Percentiles rank a stretch among this genome's conserved stretches.
phyloP scores from a whole-genome alignment of 1,140 invertebrate species.

The Bombus soroeensis region DNA sequence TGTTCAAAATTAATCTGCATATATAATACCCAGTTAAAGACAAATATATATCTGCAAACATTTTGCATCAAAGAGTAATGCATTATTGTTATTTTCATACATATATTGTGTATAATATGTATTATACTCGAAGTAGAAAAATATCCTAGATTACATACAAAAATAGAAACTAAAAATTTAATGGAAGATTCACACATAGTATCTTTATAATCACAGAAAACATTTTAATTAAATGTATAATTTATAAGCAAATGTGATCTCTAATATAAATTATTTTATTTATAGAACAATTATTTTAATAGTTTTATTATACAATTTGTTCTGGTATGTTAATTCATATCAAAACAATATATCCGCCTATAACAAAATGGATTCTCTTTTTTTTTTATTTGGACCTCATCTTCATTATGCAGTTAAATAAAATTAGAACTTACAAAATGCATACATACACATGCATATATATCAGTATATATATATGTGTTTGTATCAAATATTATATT shows the following conservation, averaged over 20 bases:
- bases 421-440: conserved; percentile 44
- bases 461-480: neutral
- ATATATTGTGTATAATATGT: neutral
- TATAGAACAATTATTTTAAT: conserved; percentile 40
- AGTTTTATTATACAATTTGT: conserved; percentile 10
- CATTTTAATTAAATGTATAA: conserved; percentile 5
- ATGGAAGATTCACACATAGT: conserved; percentile 34
- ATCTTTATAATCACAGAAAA: conserved; percentile 31
- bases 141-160: conserved; percentile 37
- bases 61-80: too few relatives aligned
- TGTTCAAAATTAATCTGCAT: conserved; percentile 30
- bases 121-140: conserved; percentile 12
- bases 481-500: conserved; percentile 44
- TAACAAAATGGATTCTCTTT: neutral
- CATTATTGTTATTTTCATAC: neutral
- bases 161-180: conserved; percentile 53
- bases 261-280: conserved; percentile 37
- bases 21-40: conserved; percentile 1
- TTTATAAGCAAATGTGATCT: neutral
- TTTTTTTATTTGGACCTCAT: conserved; percentile 7
- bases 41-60: conserved; percentile 16
- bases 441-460: conserved; percentile 15
- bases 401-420: conserved; percentile 22
- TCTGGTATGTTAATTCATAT: conserved; percentile 10
- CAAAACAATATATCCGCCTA: conserved; percentile 3